Conservation (phyloP, 2,113 vertebrate species). For the Takifugu bimaculatus region DNA sequence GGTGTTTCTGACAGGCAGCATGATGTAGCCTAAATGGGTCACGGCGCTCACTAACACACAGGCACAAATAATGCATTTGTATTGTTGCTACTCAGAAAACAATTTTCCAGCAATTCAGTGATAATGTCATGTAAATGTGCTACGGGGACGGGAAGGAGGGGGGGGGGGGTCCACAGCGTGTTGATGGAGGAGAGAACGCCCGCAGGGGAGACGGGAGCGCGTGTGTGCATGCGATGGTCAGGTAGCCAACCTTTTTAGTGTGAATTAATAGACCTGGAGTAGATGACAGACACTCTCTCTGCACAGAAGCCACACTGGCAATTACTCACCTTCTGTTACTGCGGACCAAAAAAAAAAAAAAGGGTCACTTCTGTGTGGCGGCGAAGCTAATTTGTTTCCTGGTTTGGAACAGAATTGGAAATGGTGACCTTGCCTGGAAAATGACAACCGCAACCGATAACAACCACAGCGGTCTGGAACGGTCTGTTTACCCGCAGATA, state of each 20-base stretch:
- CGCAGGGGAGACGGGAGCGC: constrained; percentile 12
- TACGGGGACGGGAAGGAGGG: not conserved
- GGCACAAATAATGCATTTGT: constrained; percentile 14
- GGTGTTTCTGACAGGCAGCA: constrained; percentile 15
- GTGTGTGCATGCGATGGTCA: constrained; percentile 9
- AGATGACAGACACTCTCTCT: too few species aligned
- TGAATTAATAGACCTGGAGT: not conserved
- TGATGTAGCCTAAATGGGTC: constrained; percentile 2
- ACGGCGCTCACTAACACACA: constrained; percentile 2
- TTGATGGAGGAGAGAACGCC: constrained; percentile 32
- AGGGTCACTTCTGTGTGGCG: too few species aligned
- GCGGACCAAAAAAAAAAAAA: too few species aligned
- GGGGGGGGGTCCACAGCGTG: constrained; percentile 40
- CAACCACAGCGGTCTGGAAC: too few species aligned
- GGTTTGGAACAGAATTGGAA: too few species aligned
- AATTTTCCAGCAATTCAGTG: constrained; percentile 38
- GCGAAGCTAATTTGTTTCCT: too few species aligned
- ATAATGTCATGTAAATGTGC: constrained; percentile 58
- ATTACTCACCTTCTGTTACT: too few species aligned
- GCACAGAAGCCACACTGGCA: too few species aligned
- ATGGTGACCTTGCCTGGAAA: too few species aligned
- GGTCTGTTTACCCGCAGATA: too few species aligned
- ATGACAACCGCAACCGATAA: too few species aligned
- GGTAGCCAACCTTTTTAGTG: not conserved
- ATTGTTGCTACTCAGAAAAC: constrained; percentile 36